A percentile compares a stretch with the other conserved stretches of the same genome.
Conservation (phyloP, 2,888 invertebrate genomes). For the Holacanthella duospinosa region DNA sequence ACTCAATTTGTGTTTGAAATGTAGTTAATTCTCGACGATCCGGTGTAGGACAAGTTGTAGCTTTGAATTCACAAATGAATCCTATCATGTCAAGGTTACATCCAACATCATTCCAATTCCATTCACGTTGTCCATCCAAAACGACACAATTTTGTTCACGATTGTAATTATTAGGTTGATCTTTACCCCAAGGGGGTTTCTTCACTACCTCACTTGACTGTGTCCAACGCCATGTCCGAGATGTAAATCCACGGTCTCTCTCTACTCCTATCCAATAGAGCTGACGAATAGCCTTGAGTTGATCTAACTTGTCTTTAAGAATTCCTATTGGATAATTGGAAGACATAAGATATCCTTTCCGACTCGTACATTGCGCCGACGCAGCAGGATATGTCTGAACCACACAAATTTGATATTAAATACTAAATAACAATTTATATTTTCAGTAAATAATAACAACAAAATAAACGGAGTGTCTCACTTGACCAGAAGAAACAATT, state of each 20-base stretch:
- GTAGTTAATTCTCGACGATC: background rate
- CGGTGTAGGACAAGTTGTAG: slow-evolving; percentile 9
- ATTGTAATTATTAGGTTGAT: slow-evolving; percentile 90
- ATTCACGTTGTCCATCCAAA: slow-evolving; percentile 74
- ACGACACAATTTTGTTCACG: slow-evolving; percentile 93
- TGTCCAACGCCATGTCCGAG: slow-evolving; percentile 81
- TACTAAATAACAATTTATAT: background rate
- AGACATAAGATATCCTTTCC: background rate
- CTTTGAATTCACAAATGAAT: slow-evolving; percentile 68
- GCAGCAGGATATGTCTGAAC: slow-evolving; percentile 44
- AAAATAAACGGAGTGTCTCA: background rate
- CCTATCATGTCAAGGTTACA: slow-evolving; percentile 85
- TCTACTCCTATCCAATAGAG: slow-evolving; percentile 85
- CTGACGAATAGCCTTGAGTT: slow-evolving; percentile 67
- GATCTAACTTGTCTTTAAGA: slow-evolving; percentile 49
- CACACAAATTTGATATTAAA: slow-evolving; percentile 59
- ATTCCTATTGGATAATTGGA: background rate
- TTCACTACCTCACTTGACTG: slow-evolving; percentile 74
- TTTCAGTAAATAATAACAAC: background rate
- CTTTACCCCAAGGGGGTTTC: slow-evolving; percentile 80
- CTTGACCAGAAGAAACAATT: slow-evolving; percentile 45
- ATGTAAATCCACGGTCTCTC: slow-evolving; percentile 71
- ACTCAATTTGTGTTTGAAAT: background rate
- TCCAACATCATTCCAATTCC: slow-evolving; percentile 91
- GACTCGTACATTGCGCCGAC: slow-evolving; percentile 54